A percentile compares a stretch with the other conserved stretches of the same genome.
These are phyloP conservation scores for Erebia ligea DNA, from an alignment of 2,888 invertebrate genomes.

Conservation along the genomic window DNA sequence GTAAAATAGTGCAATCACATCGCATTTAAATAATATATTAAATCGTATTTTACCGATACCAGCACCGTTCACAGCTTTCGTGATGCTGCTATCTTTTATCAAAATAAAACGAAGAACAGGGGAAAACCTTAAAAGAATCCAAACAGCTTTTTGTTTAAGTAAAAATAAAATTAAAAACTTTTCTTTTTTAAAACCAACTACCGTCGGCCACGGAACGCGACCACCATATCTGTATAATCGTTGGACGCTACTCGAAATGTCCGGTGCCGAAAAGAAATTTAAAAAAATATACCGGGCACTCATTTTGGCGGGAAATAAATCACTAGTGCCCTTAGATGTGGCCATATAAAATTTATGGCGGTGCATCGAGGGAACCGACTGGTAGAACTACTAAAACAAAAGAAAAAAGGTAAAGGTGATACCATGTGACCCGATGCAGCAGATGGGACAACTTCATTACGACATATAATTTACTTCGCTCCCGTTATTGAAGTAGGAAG, in stretches of 20 bases:
- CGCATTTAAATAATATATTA: conserved; percentile 18
- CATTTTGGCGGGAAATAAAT: conserved; percentile 82
- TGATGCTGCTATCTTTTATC: conserved; percentile 66
- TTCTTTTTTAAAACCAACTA: conserved; percentile 71
- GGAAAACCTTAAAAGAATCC: conserved; percentile 55
- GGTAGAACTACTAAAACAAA: conserved; percentile 67
- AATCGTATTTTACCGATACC: conserved; percentile 29
- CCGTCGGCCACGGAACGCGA: conserved; percentile 72
- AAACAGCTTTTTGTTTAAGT: conserved; percentile 64
- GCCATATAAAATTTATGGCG: conserved; percentile 79
- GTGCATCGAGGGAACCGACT: conserved; percentile 60
- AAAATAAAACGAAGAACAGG: conserved; percentile 56
- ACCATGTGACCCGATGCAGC: conserved; percentile 64
- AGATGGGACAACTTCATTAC: conserved; percentile 79
- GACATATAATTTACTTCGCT: conserved; percentile 74
- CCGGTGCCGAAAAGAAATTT: conserved; percentile 66
- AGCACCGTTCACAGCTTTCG: conserved; percentile 45
- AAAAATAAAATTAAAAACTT: conserved; percentile 57
- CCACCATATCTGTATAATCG: conserved; percentile 78
- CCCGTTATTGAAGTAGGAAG: conserved; percentile 79
- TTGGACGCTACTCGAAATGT: conserved; percentile 78
- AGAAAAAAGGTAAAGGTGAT: conserved; percentile 58
- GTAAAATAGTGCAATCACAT: not conserved
- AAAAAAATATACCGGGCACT: conserved; percentile 69
- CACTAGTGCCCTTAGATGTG: conserved; percentile 69